Conservation (phyloP, 2,888 invertebrate species). For the Macrosoma leucophasiata region DNA sequence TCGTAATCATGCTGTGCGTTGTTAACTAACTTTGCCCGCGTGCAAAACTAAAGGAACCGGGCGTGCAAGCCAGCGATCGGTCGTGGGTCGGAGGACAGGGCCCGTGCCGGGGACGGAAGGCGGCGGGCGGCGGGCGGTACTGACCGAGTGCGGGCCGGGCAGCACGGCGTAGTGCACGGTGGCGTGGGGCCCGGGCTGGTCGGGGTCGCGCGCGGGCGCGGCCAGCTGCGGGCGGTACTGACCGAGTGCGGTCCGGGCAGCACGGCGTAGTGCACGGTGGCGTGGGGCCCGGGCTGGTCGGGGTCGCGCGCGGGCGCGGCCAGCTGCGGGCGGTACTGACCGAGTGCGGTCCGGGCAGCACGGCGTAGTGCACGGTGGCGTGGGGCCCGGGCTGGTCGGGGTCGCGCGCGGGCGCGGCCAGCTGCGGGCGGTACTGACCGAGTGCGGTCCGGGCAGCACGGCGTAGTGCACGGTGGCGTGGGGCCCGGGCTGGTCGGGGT, state of each 20-base stretch:
- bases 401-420: conserved; percentile 87
- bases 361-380: conserved; percentile 89
- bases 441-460: conserved; percentile 85
- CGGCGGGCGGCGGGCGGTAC: no score
- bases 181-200: conserved; percentile 92
- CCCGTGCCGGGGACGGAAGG: no score
- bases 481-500: conserved; percentile 91
- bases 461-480: conserved; percentile 91
- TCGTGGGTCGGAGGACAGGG: not conserved
- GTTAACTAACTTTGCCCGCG: no score
- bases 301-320: conserved; percentile 87
- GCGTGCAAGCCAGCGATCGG: no score
- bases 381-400: conserved; percentile 92
- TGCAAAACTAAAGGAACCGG: no score
- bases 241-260: conserved; percentile 85
- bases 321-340: conserved; percentile 77
- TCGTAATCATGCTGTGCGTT: no score
- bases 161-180: conserved; percentile 89
- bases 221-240: conserved; percentile 77
- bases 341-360: conserved; percentile 85
- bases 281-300: conserved; percentile 92
- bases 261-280: conserved; percentile 89
- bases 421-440: conserved; percentile 76
- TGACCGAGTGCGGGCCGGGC: conserved; percentile 84
- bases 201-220: conserved; percentile 86